Evolutionary conservation across 2,888 invertebrate species (phyloP), one percentile per base, ranked within the genome.

Genomic region (Thalpophila matura): DNA sequence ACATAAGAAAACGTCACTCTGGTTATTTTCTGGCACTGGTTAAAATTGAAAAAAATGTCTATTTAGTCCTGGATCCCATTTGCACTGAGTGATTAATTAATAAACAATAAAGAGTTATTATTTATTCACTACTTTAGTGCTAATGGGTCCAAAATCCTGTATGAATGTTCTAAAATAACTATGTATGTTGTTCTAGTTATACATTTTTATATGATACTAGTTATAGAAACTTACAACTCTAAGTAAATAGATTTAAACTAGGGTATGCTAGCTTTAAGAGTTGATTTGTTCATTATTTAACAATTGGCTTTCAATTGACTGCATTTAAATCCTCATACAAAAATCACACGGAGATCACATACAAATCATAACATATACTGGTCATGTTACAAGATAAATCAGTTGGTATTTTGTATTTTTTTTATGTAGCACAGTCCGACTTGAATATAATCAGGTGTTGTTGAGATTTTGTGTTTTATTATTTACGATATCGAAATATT

Each of bases 371-470:
- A 18, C 20, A 43, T 59, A 35, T 42, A 46, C 49, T 58, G 59
- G 55, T 69, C 63, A 63, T 59, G 49, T 62, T 55, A 57, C 58
- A 56, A 47, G 57, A 74, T 40, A 60, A 74, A 72, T 71, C 66
- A 55, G 50, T 74, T 71, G 45, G 55, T 59, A 60, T 67, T 58
- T 71, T 66, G 35, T 82, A 80, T 80, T 81, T 78, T 74, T 88
- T 84, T 82, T 75, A 83, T 79, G 77, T 84, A 81, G 79, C 72
- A 73, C 71, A 64, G 70, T 81, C 79, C 74, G 82, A 79, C 81
- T 82, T 84, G 80, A 86, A 89, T 89, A 91, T 87, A 89, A 89
- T 87, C 86, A 84, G 81, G 87, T 88, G 90, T 91, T 91, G 90
- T 89, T 88, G 77, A 86, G 47, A 69, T 61, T 35, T 57, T 35